These are phyloP conservation scores for Diarsia rubi DNA, from an alignment of 2,888 invertebrate genomes.

Conservation along the genomic window DNA sequence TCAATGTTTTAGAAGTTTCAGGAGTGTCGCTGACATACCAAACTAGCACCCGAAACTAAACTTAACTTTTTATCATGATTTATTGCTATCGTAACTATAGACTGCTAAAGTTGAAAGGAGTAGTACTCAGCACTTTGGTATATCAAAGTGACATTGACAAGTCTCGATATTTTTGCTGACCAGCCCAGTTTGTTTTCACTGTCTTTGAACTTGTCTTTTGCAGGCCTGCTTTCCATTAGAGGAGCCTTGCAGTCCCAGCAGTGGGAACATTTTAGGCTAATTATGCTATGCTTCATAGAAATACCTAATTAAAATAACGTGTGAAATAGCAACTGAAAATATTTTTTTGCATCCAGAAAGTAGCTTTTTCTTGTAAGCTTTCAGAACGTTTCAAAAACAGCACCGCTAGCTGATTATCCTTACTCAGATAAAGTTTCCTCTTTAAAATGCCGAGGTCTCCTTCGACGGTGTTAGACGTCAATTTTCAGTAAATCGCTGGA, in stretches of 20 bases:
- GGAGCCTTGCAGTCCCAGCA: no score
- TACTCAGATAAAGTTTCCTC: conserved; percentile 70
- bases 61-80: conserved; percentile 42
- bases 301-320: neutral
- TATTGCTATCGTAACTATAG: conserved; percentile 34
- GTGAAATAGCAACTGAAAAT: neutral
- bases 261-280: no score
- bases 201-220: neutral
- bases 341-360: conserved; percentile 8
- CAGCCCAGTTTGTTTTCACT: neutral
- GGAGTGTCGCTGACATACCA: conserved; percentile 12
- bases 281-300: no score
- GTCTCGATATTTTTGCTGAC: conserved; percentile 15
- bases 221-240: no score
- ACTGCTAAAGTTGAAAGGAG: conserved; percentile 28
- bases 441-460: conserved; percentile 73
- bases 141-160: conserved; percentile 58
- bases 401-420: conserved; percentile 33
- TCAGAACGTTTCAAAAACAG: conserved; percentile 30
- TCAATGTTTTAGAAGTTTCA: conserved; percentile 30
- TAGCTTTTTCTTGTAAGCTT: neutral
- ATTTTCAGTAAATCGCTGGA: conserved; percentile 82
- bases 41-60: conserved; percentile 23
- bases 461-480: conserved; percentile 78
- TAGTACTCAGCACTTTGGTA: conserved; percentile 31